Evolutionary conservation across 1,140 invertebrate genomes (phyloP), one percentile per base, ranked within the genome.

Genomic region (Trachymyrmex septentrionalis): DNA sequence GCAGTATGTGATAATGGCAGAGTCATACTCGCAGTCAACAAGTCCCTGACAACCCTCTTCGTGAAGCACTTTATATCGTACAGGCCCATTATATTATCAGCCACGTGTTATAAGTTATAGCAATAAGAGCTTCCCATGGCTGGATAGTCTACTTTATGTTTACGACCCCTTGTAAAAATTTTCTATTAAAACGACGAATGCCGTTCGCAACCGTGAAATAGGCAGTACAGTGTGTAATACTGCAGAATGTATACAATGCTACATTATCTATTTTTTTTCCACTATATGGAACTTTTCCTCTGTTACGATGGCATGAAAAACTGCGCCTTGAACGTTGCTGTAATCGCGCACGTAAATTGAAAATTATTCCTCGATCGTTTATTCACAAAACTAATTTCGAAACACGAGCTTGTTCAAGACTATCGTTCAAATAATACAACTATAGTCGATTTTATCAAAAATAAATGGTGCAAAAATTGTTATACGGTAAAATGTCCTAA

Each of bases 11-110:
- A 67, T 73, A 75, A 77, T 67, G 59, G 19, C 55, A 48, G 14
- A 63, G 34, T 57, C 48, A 55, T 48, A 63, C 3, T 63, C 73
- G 78, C 80, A 90, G 90, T 91, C 86, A 86, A 84, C 88, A 67
- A 85, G 69, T 86, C 27, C 64, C 61, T 86, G 89, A 87, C 85
- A 86, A 76, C 57, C 30, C 81, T 71, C 44, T 69, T 77, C 86
- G 84, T 87, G 64, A 85, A 91, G 82, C 57, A 86, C 90, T 87
- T 92, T 89, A 92, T 89, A 92, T 89, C 86, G 88, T 89, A 72
- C 90, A 71, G 63, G 87, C 87, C 88, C 81, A 87, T 91, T 91
- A 88, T 92, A 91, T 92, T 91, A 92, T 88, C 90, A 84, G 81
- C 72, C 85, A 82, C 86, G 80, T 88, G 86, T 87, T 73, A 88